A percentile compares a stretch with the other conserved stretches of the same genome.
These are phyloP conservation scores for Thinocorus orbignyianus DNA, from an alignment of 2,113 vertebrate species.

Conservation along the genomic window DNA sequence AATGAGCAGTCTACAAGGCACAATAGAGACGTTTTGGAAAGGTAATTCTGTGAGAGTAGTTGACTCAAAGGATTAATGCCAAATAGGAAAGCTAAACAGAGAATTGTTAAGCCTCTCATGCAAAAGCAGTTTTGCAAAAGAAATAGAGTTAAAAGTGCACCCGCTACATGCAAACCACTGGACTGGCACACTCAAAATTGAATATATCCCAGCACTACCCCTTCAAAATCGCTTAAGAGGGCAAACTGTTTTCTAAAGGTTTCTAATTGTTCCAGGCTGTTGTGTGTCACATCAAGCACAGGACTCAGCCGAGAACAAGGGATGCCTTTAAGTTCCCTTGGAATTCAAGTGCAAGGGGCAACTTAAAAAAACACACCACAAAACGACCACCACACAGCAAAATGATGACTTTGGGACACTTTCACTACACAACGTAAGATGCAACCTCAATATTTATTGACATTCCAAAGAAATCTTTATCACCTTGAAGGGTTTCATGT, in stretches of 20 bases:
- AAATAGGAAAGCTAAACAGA: background rate
- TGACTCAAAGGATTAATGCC: constrained; percentile 45
- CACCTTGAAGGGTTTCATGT: constrained; percentile 6
- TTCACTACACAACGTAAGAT: background rate
- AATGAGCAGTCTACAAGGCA: background rate
- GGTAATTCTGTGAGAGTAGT: background rate
- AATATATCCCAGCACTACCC: background rate
- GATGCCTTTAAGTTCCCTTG: background rate
- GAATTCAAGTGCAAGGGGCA: background rate
- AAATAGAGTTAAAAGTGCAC: background rate
- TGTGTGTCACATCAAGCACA: background rate
- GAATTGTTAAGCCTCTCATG: constrained; percentile 26
- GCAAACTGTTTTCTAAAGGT: background rate
- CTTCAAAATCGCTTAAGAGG: background rate
- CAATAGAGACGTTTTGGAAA: background rate
- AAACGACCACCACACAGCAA: background rate
- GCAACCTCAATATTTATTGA: background rate
- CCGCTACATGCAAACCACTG: background rate
- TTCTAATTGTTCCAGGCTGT: background rate
- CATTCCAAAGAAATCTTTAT: background rate
- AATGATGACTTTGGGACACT: background rate
- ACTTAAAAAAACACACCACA: background rate
- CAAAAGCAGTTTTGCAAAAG: constrained; percentile 35
- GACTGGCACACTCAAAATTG: background rate
- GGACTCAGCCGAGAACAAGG: background rate